Conservation (phyloP, 1,140 invertebrate genomes). For the Neelides sp. region DNA sequence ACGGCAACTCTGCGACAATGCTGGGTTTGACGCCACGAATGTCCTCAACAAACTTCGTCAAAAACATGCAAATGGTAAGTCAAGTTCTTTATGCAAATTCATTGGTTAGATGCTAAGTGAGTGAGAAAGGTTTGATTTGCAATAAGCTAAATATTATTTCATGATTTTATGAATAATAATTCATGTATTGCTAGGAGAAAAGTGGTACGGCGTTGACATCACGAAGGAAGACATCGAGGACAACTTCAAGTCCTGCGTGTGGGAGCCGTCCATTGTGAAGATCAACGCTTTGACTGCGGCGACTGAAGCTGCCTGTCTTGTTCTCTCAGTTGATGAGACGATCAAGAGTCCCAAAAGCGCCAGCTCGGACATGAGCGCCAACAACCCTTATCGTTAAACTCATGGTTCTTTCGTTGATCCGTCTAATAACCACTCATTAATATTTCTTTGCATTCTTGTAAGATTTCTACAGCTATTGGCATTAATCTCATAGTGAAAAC, state of each 20-base stretch:
- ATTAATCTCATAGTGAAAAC: too few relatives aligned
- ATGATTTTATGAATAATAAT: too few relatives aligned
- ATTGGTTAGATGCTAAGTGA: too few relatives aligned
- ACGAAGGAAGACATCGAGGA: slow-evolving; percentile 84
- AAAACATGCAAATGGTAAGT: slow-evolving; percentile 76
- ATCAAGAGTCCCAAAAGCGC: slow-evolving; percentile 77
- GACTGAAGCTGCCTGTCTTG: slow-evolving; percentile 85
- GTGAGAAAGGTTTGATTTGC: too few relatives aligned
- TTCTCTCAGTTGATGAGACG: slow-evolving; percentile 95
- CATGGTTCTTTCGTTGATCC: too few relatives aligned
- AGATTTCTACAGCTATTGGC: too few relatives aligned
- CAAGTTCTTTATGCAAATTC: too few relatives aligned
- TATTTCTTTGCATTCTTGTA: too few relatives aligned
- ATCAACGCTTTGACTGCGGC: slow-evolving; percentile 93
- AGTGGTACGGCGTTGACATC: slow-evolving; percentile 94
- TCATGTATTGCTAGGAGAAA: slow-evolving; percentile 47
- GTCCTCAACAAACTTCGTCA: slow-evolving; percentile 93
- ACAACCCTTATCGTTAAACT: slow-evolving; percentile 30
- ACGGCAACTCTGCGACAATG: slow-evolving; percentile 94
- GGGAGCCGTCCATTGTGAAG: slow-evolving; percentile 95
- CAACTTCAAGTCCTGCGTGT: slow-evolving; percentile 86
- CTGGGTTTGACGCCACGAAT: slow-evolving; percentile 96
- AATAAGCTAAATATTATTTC: too few relatives aligned
- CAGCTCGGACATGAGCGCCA: slow-evolving; percentile 34
- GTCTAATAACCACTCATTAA: too few relatives aligned